Evolutionary conservation across 1,140 invertebrate species (phyloP), one percentile per base, ranked within the genome.

Genomic region (Dermatophagoides farinae): DNA sequence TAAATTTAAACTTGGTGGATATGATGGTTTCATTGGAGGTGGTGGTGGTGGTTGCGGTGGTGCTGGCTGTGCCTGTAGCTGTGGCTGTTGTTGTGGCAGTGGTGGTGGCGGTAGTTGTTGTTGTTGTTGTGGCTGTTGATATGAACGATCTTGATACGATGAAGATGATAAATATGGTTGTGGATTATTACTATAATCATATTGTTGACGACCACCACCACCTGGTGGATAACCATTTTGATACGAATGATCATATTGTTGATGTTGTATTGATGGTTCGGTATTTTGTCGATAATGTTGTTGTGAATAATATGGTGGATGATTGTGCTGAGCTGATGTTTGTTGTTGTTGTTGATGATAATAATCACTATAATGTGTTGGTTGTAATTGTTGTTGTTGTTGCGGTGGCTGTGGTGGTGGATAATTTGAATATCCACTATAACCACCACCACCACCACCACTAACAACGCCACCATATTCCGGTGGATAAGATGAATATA

Each of bases 81-180:
- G 50, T 52, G 23, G 20, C 50, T 52, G 50, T 52, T 52, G 50
- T 38, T 52, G 50, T 52, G 49, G 49, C n/a, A 51, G n/a, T 51
- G 49, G 20, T 12, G 49, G 49, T 51, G 20, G 49, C 8, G 12
- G 8, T 51, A 9, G 49, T 51, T 51, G 49, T n/a, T 8, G n/a
- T 31, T 51, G 49, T 9, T 51, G 49, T 31, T 51, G 40, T 41
- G 40, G 40, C 40, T 43, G 41, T 5, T 43, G 41, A 16, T 43
- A 43, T 43, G n/a, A 43, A 16, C n/a, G 41, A 43, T 43, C n/a
- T 14, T 2, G 12, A 18, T 43, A 16, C n/a, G 50, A 39, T 52
- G 50, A 52, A 5, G 20, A 31, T 52, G 14, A 52, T 12, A 52
- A 31, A 31, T 31, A 31, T 31, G 31, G 31, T 8, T 31, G 31